A percentile compares a stretch with the other conserved stretches of the same genome.
Evolutionary conservation across 2,113 vertebrate genomes (phyloP).

Genomic region (Amblyopsis rosae): DNA sequence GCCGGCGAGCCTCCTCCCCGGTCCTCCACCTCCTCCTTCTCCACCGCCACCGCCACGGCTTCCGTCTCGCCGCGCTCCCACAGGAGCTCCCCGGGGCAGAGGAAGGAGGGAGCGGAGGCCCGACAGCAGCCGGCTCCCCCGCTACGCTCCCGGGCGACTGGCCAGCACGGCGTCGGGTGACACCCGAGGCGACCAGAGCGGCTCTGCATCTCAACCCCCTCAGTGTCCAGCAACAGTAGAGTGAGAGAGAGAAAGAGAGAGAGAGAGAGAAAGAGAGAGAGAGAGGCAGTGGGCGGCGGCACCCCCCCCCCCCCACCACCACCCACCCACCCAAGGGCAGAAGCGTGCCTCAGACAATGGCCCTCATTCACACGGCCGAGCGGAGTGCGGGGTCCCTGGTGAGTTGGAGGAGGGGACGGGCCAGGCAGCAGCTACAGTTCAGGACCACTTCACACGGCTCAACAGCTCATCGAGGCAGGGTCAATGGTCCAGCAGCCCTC

Average conservation of each 20-base stretch:
- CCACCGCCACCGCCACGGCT: not conserved
- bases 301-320: no score
- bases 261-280: conserved; percentile 33
- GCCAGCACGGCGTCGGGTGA: conserved; percentile 80
- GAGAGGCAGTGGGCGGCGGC: conserved; percentile 72
- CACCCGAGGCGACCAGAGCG: conserved; percentile 70
- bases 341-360: conserved; percentile 89
- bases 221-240: conserved; percentile 36
- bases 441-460: conserved; percentile 62
- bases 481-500: conserved; percentile 61
- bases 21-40: conserved; percentile 74
- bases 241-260: conserved; percentile 1
- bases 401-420: conserved; percentile 61
- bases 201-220: conserved; percentile 80
- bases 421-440: conserved; percentile 47
- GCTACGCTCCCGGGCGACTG: conserved; percentile 80
- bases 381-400: conserved; percentile 48
- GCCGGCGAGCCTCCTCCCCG: conserved; percentile 37
- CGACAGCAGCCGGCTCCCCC: conserved; percentile 82
- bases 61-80: conserved; percentile 66
- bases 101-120: conserved; percentile 69
- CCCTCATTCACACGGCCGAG: conserved; percentile 79
- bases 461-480: conserved; percentile 73
- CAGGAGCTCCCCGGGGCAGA: conserved; percentile 73
- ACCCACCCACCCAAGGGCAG: conserved; percentile 69